Conservation (phyloP, 2,797 vertebrate genomes). For the Acanthiza pusilla region DNA sequence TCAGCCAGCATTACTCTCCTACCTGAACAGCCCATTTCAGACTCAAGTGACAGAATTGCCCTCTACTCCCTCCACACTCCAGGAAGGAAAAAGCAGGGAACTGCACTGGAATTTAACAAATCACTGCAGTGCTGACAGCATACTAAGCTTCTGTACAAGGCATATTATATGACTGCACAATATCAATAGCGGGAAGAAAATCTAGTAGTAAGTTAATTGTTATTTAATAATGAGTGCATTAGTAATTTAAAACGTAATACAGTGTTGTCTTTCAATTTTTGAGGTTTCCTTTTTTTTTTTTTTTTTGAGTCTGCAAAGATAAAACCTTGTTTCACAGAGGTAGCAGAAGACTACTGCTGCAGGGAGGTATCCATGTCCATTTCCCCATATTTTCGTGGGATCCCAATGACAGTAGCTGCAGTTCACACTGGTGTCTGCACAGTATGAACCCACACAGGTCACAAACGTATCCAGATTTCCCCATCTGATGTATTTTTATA, state of each 20-base stretch:
- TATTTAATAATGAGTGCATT: background rate
- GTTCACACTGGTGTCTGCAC: background rate
- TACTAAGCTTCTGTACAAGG: background rate
- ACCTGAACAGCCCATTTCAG: background rate
- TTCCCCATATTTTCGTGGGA: background rate
- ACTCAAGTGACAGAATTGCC: background rate
- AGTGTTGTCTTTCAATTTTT: background rate
- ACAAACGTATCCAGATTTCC: background rate
- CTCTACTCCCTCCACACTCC: background rate
- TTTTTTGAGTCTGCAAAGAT: background rate
- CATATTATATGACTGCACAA: background rate
- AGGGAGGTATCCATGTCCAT: background rate
- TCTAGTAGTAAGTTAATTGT: background rate
- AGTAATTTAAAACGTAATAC: background rate
- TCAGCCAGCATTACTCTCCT: slow-evolving; percentile 9
- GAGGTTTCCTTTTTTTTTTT: background rate
- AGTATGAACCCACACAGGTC: fast-evolving
- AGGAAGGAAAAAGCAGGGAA: background rate
- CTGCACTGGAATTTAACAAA: background rate
- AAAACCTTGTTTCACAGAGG: background rate
- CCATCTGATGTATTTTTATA: background rate
- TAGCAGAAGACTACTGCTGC: background rate
- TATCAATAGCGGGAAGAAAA: background rate
- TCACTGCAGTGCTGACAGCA: background rate
- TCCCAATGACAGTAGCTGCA: background rate